Percentiles rank a stretch among this genome's conserved stretches.
phyloP scores from a whole-genome alignment of 2,113 vertebrate genomes.

The Motacilla tschutschensis region DNA sequence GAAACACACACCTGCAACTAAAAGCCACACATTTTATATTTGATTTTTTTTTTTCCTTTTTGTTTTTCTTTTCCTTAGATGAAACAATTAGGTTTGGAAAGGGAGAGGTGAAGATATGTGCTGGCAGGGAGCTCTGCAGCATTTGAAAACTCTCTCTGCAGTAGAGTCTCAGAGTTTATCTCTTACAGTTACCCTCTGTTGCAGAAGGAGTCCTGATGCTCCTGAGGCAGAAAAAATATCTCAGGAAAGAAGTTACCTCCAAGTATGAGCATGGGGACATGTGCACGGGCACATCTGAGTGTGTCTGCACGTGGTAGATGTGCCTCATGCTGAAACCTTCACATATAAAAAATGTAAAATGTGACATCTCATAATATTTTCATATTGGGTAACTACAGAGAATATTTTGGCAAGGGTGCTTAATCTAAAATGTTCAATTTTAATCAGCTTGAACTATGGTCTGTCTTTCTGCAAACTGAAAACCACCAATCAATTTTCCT shows the following conservation, averaged over 20 bases:
- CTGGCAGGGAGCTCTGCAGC: neutral
- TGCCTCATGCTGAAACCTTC: conserved; percentile 9
- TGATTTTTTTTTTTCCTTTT: rapidly evolving
- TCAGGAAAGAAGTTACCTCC: conserved; percentile 31
- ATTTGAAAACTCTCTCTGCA: neutral
- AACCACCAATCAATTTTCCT: conserved; percentile 90
- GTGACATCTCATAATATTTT: conserved; percentile 76
- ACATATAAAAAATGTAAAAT: conserved; percentile 61
- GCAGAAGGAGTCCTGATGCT: neutral
- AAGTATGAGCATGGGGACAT: neutral
- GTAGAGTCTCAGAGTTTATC: conserved; percentile 32
- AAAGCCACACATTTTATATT: neutral
- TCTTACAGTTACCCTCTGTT: neutral
- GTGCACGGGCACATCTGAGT: neutral
- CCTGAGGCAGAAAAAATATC: conserved; percentile 27
- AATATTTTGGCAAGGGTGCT: conserved; percentile 83
- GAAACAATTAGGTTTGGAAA: neutral
- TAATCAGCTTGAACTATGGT: conserved; percentile 89
- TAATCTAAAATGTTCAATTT: conserved; percentile 87
- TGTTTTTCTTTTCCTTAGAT: neutral
- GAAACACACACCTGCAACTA: neutral
- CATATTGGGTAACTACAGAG: conserved; percentile 80
- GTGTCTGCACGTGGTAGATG: neutral
- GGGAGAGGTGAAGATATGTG: neutral
- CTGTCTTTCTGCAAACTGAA: conserved; percentile 90